Evolutionary conservation across 2,797 vertebrate species (phyloP).

Genomic region (Microhierax caerulescens): DNA sequence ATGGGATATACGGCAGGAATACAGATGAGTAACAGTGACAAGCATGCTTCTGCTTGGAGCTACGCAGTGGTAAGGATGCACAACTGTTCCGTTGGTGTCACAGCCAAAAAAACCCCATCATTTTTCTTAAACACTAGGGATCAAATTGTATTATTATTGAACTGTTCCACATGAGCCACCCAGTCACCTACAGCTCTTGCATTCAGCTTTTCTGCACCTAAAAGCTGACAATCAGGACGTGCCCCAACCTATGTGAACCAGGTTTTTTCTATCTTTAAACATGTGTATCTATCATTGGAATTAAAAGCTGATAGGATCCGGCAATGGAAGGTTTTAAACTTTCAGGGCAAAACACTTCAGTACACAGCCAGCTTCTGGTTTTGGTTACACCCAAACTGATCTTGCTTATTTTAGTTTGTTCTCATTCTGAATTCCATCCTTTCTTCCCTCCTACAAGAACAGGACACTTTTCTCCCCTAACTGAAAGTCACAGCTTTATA

Average conservation of each 20-base stretch:
- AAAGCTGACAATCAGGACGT: neutral
- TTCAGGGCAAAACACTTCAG: neutral
- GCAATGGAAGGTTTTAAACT: neutral
- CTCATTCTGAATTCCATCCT: neutral
- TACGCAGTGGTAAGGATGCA: neutral
- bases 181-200: neutral
- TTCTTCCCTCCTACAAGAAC: neutral
- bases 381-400: neutral
- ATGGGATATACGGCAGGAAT: neutral
- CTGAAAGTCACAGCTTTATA: neutral
- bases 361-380: neutral
- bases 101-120: rapidly evolving
- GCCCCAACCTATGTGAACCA: rapidly evolving
- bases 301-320: neutral
- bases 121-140: neutral
- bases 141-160: neutral
- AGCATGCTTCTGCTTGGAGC: neutral
- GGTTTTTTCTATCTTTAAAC: neutral
- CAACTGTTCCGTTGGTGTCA: neutral
- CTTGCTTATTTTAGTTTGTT: neutral
- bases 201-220: neutral
- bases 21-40: neutral
- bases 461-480: neutral
- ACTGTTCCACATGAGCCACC: neutral
- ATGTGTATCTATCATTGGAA: rapidly evolving